phyloP scores from a whole-genome alignment of 2,113 vertebrate species.

The Anarhynchus alexandrinus region DNA sequence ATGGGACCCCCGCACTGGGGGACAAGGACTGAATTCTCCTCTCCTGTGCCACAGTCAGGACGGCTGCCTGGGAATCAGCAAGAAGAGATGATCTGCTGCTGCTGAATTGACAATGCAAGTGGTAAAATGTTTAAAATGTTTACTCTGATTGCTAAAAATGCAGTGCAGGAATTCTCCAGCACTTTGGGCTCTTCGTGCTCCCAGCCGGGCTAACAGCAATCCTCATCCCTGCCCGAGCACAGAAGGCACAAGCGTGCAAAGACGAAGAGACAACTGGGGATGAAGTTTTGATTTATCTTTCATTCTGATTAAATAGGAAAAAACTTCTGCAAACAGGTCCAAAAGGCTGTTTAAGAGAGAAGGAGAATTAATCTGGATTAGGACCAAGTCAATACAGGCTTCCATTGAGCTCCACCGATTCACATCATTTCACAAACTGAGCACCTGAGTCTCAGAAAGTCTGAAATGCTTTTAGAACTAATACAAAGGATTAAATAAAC shows the following conservation, averaged over 20 bases:
- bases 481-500: background rate
- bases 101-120: background rate
- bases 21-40: background rate
- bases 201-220: background rate
- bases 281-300: background rate
- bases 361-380: background rate
- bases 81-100: background rate
- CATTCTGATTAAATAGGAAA: background rate
- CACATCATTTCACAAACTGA: background rate
- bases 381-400: background rate
- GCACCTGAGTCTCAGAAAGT: background rate
- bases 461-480: background rate
- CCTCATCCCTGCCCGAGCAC: too few species aligned
- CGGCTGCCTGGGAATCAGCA: background rate
- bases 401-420: background rate
- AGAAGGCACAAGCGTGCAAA: too few species aligned
- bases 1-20: too few species aligned
- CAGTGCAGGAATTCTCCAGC: background rate
- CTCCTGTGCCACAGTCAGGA: background rate
- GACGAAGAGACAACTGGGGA: background rate
- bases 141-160: background rate
- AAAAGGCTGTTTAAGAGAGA: background rate
- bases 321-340: background rate
- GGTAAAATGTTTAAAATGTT: too few species aligned
- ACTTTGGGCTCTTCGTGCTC: background rate